A percentile compares a stretch with the other conserved stretches of the same genome.
phyloP scores from a whole-genome alignment of 2,888 invertebrate species.

The Brachynemurus nebulosus region DNA sequence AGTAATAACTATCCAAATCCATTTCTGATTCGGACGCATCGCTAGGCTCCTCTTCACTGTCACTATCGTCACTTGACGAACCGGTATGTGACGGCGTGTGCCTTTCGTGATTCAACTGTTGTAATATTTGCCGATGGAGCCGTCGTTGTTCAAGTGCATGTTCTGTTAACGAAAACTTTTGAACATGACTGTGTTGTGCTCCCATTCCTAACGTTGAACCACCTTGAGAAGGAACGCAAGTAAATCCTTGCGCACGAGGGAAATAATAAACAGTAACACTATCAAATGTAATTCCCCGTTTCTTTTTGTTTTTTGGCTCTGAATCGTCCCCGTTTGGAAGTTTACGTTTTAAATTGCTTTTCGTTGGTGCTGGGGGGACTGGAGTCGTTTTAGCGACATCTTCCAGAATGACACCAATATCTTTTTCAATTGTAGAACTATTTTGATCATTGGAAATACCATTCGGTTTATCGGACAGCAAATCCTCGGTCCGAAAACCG shows the following conservation, averaged over 20 bases:
- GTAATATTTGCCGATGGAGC: conserved; percentile 67
- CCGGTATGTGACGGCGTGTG: conserved; percentile 48
- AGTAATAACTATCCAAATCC: conserved; percentile 80
- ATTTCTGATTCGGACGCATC: conserved; percentile 72
- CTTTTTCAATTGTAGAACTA: conserved; percentile 13
- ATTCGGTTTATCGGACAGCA: conserved; percentile 15
- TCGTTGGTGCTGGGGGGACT: conserved; percentile 27
- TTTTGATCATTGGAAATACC: background rate
- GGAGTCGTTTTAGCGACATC: conserved; percentile 11
- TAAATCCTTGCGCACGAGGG: conserved; percentile 81
- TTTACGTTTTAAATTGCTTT: conserved; percentile 60
- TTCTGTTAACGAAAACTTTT: conserved; percentile 71
- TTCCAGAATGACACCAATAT: conserved; percentile 13
- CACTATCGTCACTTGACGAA: conserved; percentile 72
- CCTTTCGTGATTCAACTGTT: conserved; percentile 54
- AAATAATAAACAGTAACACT: conserved; percentile 92
- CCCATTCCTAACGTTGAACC: conserved; percentile 91
- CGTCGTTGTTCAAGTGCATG: conserved; percentile 81
- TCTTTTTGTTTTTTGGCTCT: conserved; percentile 45
- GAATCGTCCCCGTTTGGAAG: conserved; percentile 35
- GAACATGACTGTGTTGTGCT: conserved; percentile 51
- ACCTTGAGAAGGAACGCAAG: conserved; percentile 82
- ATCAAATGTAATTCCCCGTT: conserved; percentile 76
- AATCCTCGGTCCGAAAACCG: conserved; percentile 16
- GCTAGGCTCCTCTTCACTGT: conserved; percentile 71